Conservation (phyloP, 2,797 vertebrate genomes). For the Xenopus petersii region DNA sequence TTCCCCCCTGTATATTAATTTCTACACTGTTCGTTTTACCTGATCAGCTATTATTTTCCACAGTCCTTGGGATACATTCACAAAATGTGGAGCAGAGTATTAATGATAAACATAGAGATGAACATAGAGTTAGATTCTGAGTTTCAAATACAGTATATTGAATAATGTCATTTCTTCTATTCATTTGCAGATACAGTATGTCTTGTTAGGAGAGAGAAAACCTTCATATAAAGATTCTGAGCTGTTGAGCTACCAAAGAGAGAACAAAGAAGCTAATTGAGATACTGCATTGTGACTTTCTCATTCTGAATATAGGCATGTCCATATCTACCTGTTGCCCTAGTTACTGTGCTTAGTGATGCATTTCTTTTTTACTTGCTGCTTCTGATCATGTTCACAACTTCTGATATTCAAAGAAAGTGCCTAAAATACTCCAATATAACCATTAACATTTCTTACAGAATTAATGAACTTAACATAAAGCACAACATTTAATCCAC, state of each 20-base stretch:
- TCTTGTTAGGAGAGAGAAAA: constrained; percentile 42
- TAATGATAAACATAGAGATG: neutral
- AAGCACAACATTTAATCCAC: no score
- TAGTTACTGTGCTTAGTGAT: neutral
- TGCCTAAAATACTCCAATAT: no score
- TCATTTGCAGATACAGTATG: constrained; percentile 50
- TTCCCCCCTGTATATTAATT: constrained; percentile 46
- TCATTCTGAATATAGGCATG: constrained; percentile 26
- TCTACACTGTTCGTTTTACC: constrained; percentile 29
- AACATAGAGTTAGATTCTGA: constrained; percentile 15
- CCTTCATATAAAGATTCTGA: constrained; percentile 30
- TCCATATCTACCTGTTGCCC: neutral
- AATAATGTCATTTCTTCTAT: constrained; percentile 47
- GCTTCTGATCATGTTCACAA: neutral
- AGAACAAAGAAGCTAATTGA: constrained; percentile 47
- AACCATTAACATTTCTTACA: no score
- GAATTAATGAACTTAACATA: no score
- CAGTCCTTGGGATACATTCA: neutral
- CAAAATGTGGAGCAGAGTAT: neutral
- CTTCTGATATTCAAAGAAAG: neutral
- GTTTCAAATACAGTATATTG: constrained; percentile 1
- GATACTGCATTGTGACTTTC: constrained; percentile 15
- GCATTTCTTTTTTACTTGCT: neutral
- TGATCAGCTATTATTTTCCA: no score
- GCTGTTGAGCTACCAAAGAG: constrained; percentile 43